These are phyloP conservation scores for Hemicordylus capensis DNA, from an alignment of 2,113 vertebrate genomes.

Conservation along the genomic window DNA sequence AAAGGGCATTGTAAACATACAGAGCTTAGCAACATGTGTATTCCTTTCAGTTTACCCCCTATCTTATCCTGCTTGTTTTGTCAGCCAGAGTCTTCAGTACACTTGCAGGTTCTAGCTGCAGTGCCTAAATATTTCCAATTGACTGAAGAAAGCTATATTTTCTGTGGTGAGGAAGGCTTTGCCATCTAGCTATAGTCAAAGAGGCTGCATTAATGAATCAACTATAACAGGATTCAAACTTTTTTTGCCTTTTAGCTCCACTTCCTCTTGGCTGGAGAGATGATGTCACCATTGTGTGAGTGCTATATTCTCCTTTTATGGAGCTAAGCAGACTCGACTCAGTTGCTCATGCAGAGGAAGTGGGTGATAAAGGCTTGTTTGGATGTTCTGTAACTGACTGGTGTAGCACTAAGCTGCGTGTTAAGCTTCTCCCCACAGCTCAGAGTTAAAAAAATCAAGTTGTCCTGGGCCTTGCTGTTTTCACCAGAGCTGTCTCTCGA, in stretches of 20 bases:
- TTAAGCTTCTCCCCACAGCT: background rate
- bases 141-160: background rate
- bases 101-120: fast-evolving
- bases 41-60: background rate
- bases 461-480: background rate
- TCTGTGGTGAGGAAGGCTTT: conserved; percentile 45
- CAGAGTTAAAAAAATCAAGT: conserved; percentile 14
- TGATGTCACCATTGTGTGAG: conserved; percentile 76
- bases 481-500: background rate
- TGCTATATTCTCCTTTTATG: conserved; percentile 80
- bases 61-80: background rate
- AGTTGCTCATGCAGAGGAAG: conserved; percentile 73
- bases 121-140: background rate
- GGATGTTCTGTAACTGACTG: conserved; percentile 43
- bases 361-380: conserved; percentile 59
- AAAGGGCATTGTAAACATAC: background rate
- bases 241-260: conserved; percentile 58
- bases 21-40: background rate
- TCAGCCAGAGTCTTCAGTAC: background rate
- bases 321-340: conserved; percentile 66
- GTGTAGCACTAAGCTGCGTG: conserved; percentile 11
- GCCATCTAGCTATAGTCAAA: conserved; percentile 25
- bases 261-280: conserved; percentile 73
- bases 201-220: conserved; percentile 67
- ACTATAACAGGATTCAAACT: conserved; percentile 60